These are phyloP conservation scores for Strix uralensis DNA, from an alignment of 2,113 vertebrate genomes.

Conservation along the genomic window DNA sequence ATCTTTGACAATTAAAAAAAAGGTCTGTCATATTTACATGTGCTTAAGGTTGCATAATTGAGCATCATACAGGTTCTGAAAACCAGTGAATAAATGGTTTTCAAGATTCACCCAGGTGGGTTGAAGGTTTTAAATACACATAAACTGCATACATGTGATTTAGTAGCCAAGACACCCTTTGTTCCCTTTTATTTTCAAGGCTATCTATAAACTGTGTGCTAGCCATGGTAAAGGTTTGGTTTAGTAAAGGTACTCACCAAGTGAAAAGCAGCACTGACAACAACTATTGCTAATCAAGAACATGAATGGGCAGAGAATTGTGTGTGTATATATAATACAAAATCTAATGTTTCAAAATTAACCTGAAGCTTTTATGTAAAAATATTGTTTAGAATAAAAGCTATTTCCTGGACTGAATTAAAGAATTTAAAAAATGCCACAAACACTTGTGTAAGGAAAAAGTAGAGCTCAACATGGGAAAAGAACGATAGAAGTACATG, in stretches of 20 bases:
- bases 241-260: conserved; percentile 24
- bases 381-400: neutral
- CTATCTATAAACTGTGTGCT: conserved; percentile 20
- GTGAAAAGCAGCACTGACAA: conserved; percentile 31
- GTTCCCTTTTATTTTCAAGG: conserved; percentile 37
- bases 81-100: conserved; percentile 55
- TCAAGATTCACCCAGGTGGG: conserved; percentile 61
- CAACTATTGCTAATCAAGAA: conserved; percentile 24
- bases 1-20: conserved; percentile 75
- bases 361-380: neutral
- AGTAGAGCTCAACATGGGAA: neutral
- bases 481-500: neutral
- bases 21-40: conserved; percentile 81
- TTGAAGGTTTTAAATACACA: conserved; percentile 24
- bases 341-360: neutral
- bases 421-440: neutral
- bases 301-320: neutral
- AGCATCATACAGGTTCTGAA: conserved; percentile 58
- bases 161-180: conserved; percentile 45
- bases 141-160: conserved; percentile 38
- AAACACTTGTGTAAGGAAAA: neutral
- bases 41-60: conserved; percentile 77
- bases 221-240: conserved; percentile 9
- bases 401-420: neutral
- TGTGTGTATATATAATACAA: neutral